Base-by-base conservation (phyloP, 2,797 vertebrate genomes). In the Lindbergichthys nudifrons region DNA sequence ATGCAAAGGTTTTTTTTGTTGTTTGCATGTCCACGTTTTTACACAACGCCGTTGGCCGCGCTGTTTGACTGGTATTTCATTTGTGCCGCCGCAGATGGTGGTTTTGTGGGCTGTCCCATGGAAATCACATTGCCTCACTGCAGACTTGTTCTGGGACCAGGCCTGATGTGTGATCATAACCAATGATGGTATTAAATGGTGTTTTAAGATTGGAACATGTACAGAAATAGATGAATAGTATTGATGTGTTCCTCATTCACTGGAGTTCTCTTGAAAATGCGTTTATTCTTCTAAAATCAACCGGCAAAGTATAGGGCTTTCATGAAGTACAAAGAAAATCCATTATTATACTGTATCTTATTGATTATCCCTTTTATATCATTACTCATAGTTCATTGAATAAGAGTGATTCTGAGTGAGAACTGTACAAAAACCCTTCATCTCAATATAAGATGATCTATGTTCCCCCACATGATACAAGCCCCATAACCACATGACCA, bases 121-220 rank as follows among this genome's bases (percentile, higher is more conserved):
- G 8, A 36, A 36, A 36, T 36, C 32, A 36, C 32, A 36, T 36
- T 9, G 32, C 32, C 32, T 36, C 32, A 6, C 8, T 36, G 32
- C 32, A 36, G 32, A 36, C 32, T 32, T 32, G 30, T 30, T 36
- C 32, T 9, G 32, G 32, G 32, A 36, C 32, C 32, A 36, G 32
- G 32, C 32, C 32, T 36, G 8, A 36, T 36, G 42, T 72, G 75
- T 68, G 65, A 59, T 74, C 59, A 75, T 73, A 58, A 73, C 64
- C 58, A 70, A 19, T 1, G 61, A 77, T 80, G 70, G 57, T 58
- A 79, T 80, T 75, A 75, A 85, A 79, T 43, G 32, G 45, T 47
- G 62, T 59, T 26, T 39, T 41, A 48, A 79, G 12, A 2, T 10
- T 52, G 8, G 42, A 52, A 54, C 45, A 52, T 23, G 45, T 19